Conservation (phyloP, 1,140 invertebrate species). For the Saccostrea cuccullata region DNA sequence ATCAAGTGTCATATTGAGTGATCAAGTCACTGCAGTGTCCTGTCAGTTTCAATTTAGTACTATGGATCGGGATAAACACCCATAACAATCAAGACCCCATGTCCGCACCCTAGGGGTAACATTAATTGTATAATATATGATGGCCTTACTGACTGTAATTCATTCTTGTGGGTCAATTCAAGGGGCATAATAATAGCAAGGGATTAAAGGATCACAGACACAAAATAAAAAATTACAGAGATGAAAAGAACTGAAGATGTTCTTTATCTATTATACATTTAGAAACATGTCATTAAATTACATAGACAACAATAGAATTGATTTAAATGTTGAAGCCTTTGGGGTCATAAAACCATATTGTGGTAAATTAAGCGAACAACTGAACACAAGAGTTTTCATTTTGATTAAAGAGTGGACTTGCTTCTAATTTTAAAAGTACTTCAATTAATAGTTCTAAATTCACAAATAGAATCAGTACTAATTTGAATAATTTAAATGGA, state of each 20-base stretch:
- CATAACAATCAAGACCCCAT: conserved; percentile 14
- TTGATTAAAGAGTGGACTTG: not conserved
- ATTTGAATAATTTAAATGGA: not conserved
- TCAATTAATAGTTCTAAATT: not conserved
- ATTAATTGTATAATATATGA: conserved; percentile 33
- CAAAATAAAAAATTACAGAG: conserved; percentile 16
- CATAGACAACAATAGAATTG: conserved; percentile 3
- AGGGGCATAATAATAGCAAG: not conserved
- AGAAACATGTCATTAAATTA: conserved; percentile 23
- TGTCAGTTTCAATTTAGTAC: conserved; percentile 20
- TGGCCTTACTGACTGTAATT: conserved; percentile 13
- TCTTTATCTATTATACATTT: conserved; percentile 14
- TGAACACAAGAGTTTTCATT: not conserved
- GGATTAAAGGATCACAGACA: conserved; percentile 8
- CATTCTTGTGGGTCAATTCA: conserved; percentile 24
- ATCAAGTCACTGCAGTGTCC: not conserved
- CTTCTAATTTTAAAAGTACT: not conserved
- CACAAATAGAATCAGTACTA: not conserved
- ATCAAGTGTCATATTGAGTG: conserved; percentile 34
- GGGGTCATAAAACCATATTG: conserved; percentile 6
- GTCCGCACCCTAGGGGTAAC: not conserved
- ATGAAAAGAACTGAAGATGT: conserved; percentile 31
- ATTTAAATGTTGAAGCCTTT: conserved; percentile 17
- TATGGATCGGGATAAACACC: conserved; percentile 19
- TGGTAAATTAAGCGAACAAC: not conserved